These are phyloP conservation scores for Cebus imitator DNA, from an alignment of 2,113 vertebrate species.

Conservation along the genomic window DNA sequence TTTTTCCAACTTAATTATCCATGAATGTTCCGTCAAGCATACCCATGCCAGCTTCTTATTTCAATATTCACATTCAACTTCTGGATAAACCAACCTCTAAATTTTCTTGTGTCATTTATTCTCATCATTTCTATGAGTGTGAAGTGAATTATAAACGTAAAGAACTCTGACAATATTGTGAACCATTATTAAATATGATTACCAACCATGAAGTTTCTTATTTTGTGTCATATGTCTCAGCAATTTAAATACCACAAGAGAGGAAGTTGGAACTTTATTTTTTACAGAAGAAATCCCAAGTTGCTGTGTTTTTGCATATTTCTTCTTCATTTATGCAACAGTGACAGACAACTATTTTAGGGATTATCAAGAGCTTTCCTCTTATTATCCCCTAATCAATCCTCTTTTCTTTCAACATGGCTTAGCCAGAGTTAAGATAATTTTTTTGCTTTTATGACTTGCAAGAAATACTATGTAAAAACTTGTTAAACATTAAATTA, in stretches of 20 bases:
- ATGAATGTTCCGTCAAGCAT: background rate
- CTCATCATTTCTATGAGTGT: background rate
- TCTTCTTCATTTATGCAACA: background rate
- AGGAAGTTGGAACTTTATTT: slow-evolving; percentile 19
- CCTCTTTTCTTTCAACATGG: background rate
- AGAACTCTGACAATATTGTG: background rate
- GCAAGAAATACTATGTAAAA: slow-evolving; percentile 1
- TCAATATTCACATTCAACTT: background rate
- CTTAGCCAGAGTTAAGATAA: background rate
- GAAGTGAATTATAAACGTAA: slow-evolving; percentile 3
- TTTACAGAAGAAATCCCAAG: background rate
- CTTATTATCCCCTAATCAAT: background rate
- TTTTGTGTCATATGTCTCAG: background rate
- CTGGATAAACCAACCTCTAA: background rate
- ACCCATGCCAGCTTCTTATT: background rate
- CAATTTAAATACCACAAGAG: background rate
- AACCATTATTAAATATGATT: slow-evolving; percentile 20
- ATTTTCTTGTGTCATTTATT: background rate
- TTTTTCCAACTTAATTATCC: background rate
- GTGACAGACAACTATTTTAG: background rate
- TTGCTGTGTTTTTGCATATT: background rate
- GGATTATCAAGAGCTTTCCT: slow-evolving; percentile 5
- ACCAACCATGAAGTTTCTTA: background rate
- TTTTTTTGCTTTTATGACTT: background rate
- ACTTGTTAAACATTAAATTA: background rate